Evolutionary conservation across 2,113 vertebrate genomes (phyloP), one percentile per base, ranked within the genome.

Genomic region (Eleginops maclovinus): DNA sequence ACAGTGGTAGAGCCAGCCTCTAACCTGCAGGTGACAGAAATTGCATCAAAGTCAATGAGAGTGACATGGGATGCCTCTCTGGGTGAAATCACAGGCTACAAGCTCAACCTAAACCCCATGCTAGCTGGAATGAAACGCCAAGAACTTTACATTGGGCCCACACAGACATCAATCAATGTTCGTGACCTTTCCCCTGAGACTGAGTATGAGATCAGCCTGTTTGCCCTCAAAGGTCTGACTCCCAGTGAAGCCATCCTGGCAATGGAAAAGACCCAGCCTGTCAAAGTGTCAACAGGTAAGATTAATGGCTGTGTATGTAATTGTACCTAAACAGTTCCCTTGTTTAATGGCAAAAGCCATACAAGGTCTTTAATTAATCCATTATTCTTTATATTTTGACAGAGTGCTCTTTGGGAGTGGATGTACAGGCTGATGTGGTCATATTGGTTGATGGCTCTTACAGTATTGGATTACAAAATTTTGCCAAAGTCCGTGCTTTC

Each of bases 361-460:
- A 56, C n/a, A 59, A 46, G 4, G 11, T 15, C 54, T 53, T 44
- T 16, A 66, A 59, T 93, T 95, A 86, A 94, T 93, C 88, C 88
- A 94, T 79, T 75, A 22, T 91, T 81, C 93, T 65, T 51, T 46
- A 6, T 84, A 81, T 92, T 89, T 87, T 78, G 78, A 40, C 93
- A 99, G 98, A 99, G 83, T 99, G 98, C 84, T 97, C 98, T n/a
- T 94, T 97, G 88, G 97, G 96, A 85, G 96, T 98, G 87, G 97
- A 99, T 86, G 96, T 99, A 83, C 98, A 99, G 93, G 98, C 98
- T 6, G 98, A 99, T 75, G 96, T 99, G 80, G 97, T 99, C 61
- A 94, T 99, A 72, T 93, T 99, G 91, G 98, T 99, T 49, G 98
- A 99, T 65, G 98, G 98, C 81, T 99, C 98, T 26, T 99, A 99